Evolutionary conservation across 2,888 invertebrate genomes (phyloP), one percentile per base, ranked within the genome.

Genomic region (Leucoptera coffeella): DNA sequence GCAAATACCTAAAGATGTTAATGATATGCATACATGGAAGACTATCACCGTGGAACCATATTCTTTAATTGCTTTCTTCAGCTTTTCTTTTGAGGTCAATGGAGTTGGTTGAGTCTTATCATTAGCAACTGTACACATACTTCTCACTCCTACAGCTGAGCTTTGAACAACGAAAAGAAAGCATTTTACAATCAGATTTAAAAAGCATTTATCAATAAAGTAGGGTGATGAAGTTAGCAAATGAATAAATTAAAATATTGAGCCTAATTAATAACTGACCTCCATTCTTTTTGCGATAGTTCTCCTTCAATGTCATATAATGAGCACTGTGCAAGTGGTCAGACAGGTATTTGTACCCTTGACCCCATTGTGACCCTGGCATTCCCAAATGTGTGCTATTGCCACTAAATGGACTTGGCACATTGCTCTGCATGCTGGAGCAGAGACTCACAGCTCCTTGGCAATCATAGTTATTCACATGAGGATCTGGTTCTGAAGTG

Each of bases 31-130:
- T 31, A 93, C 72, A 71, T 95, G 94, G 67, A 95, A 93, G 32
- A 88, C 77, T 38, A 92, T 74, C 35, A 93, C 87, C 22, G 89
- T 92, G 10, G 81, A 73, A 34, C 94, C 95, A 72, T 94, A 95
- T 40, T 93, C 89, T 61, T 80, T 83, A 15, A 91, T 73, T 29
- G 90, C 83, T 41, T 71, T 75, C 71, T 89, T 87, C 33, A 94
- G 62, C 60, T 80, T 81, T 26, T 84, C 77, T 57, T 69, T 76
- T 29, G 67, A 54, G 34, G 59, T 71, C 37, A 57, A 35, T 23
- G 12, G 26, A 23, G 21, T 31, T 35, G 27, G 46, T 48, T 32
- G 36, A 34, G 37, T 48, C 41, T 38, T 59, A 7, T 6, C 6
- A 17, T 17, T 9, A 17, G 17, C 52, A 49, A 60, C 61, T 60